Evolutionary conservation across 2,797 vertebrate genomes (phyloP), one percentile per base, ranked within the genome.

Genomic region (Tarsius wallacei): DNA sequence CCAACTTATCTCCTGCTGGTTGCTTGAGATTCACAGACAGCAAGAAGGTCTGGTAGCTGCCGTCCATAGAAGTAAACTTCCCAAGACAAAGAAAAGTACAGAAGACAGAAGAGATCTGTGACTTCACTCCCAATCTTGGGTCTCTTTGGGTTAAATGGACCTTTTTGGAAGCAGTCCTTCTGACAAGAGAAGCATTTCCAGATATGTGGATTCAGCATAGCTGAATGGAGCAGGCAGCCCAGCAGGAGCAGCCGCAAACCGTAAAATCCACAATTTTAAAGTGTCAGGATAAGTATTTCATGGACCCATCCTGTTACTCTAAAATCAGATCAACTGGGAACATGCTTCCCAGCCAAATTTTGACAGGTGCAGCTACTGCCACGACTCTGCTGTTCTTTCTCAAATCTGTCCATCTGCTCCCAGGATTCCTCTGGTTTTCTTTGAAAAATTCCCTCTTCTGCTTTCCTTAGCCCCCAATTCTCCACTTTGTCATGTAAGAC

Each of bases 221-320:
- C 89, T 96, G 97, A 98, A 90, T 95, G 93, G 89, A 97, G 85
- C 33, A 94, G 98, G 97, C 97, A 97, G 95, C 87, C 24, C 94
- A 97, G 97, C 97, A 96, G 97, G 93, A 98, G 77, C 91, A 87
- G 89, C 91, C 95, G 93, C 55, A 97, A 96, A 96, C 96, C 89
- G 13, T 98, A 97, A 98, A 97, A 98, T 98, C 84, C 94, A 96
- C 74, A 78, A 96, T 98, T 98, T 97, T 93, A 94, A 97, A 97
- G 97, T 98, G 98, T 98, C 97, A 97, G 94, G 95, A 94, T 97
- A 97, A 97, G 97, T 97, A 97, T 98, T 98, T 96, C 98, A 98
- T 87, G 97, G 97, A 74, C 55, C 85, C 91, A 97, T 98, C 82
- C 93, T 85, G 84, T 95, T 97, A 90, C 95, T 97, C 93, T 95